Base-by-base conservation (phyloP, 2,888 invertebrate species). In the Nipponacmea schrenckii region DNA sequence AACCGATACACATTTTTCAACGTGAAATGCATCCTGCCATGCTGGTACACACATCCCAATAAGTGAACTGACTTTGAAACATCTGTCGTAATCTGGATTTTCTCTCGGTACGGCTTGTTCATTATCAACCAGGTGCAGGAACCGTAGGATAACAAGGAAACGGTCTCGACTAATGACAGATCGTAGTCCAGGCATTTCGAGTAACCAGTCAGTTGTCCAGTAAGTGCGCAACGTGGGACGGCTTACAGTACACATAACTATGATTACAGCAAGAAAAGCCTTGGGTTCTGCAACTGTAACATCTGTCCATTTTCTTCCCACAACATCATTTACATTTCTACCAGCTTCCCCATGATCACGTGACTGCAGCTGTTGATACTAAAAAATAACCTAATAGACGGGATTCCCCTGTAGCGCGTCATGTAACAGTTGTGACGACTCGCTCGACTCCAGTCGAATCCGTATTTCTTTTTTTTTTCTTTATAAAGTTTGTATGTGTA, bases 1-100 rank as follows among this genome's bases (percentile, higher is more conserved):
- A n/a, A 48, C 48, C n/a, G 48, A 48, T 17, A 48, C 48, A 48
- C 48, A 48, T n/a, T 48, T 48, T n/a, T 48, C 48, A 48, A n/a
- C n/a, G n/a, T n/a, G n/a, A n/a, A n/a, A n/a, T n/a, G n/a, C n/a
- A n/a, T n/a, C n/a, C n/a, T n/a, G n/a, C 48, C 48, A 48, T 17
- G 48, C 7, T 14, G 48, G 14, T 48, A 48, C 48, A 14, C 14
- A 1, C 17, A 14, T 17, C 14, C 17, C 48, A 48, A 48, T 48
- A 17, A 48, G 17, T 48, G 15, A 14, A 14, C 48, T 48, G 15
- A 48, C 48, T 17, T 48, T 48, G 48, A 48, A 48, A 17, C 48
- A 48, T 17, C 48, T 14, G 48, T 48, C 48, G 17, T 48, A 48
- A 48, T 48, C 48, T 4, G 48, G 48, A 17, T 48, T n/a, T 17